Evolutionary conservation across 2,888 invertebrate species (phyloP), one percentile per base, ranked within the genome.

Genomic region (Bugulina stolonifera): DNA sequence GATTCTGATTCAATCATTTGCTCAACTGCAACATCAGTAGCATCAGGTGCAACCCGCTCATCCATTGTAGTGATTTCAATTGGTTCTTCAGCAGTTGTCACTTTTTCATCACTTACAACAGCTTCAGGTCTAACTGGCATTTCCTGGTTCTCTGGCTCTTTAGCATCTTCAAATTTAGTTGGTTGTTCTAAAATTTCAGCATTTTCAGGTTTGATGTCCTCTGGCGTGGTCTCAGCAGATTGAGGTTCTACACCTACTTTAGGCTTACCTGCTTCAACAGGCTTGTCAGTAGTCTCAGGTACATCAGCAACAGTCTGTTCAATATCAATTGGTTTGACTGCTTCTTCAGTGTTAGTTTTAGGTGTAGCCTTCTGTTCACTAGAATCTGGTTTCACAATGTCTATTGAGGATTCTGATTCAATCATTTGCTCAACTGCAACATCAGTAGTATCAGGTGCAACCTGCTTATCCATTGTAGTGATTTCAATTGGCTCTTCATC

Each of bases 101-200:
- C 75, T 5, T 25, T 34, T n/a, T 64, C 64, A 25, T 64, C 64
- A 64, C 10, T 32, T 27, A 27, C 32, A 14, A 27, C 14, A 72
- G 73, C 73, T 73, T 76, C 76, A 54, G 75, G 71, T 54, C 69
- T 69, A 69, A 73, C 74, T 27, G 72, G 5, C 54, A 43, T 23
- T 35, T 72, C 70, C 73, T 75, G n/a, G n/a, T n/a, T n/a, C n/a
- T n/a, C 54, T 73, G 71, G 64, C 35, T 74, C 23, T 29, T 29
- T 25, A 69, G 72, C 69, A 32, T 69, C 35, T n/a, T 25, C 25
- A 23, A 25, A n/a, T 57, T 52, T 52, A 10, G 10, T 22, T 52
- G 10, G 10, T 52, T 14, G 10, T 52, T 10, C 52, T 52, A 22
- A 22, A 14, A 14, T 52, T 22, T 52, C 52, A 14, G 10, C 52